Evolutionary conservation across 2,888 invertebrate species (phyloP).

Genomic region (Cephus sareptanus): DNA sequence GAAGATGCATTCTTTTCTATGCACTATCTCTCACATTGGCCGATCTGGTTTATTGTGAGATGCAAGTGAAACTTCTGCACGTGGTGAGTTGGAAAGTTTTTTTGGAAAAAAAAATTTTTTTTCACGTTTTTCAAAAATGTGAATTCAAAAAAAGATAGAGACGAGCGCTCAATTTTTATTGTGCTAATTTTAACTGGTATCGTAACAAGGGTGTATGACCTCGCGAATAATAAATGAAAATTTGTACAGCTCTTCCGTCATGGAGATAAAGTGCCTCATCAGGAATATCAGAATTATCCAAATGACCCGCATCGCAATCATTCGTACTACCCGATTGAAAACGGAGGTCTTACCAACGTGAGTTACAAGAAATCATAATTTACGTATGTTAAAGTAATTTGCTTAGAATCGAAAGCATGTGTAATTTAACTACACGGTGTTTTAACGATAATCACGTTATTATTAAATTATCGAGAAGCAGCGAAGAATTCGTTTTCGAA

Average conservation of each 20-base stretch:
- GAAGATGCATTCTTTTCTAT: slow-evolving; percentile 17
- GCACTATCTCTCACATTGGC: slow-evolving; percentile 13
- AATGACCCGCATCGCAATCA: slow-evolving; percentile 67
- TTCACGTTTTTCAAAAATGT: neutral
- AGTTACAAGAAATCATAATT: slow-evolving; percentile 28
- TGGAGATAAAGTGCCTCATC: slow-evolving; percentile 72
- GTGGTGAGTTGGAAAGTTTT: slow-evolving; percentile 29
- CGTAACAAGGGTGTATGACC: neutral
- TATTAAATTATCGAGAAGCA: neutral
- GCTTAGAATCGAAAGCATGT: neutral
- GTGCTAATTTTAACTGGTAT: too few relatives aligned
- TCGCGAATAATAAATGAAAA: slow-evolving; percentile 3
- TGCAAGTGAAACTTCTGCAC: slow-evolving; percentile 52
- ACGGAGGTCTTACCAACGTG: slow-evolving; percentile 69
- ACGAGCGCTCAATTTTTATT: too few relatives aligned
- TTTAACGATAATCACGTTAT: neutral
- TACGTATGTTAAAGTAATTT: neutral
- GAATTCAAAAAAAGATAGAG: neutral
- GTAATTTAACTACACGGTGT: too few relatives aligned
- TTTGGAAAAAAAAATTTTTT: neutral
- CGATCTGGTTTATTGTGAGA: slow-evolving; percentile 19
- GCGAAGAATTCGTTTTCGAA: neutral
- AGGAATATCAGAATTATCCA: slow-evolving; percentile 68
- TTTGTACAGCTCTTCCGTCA: slow-evolving; percentile 69
- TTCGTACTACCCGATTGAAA: slow-evolving; percentile 68